phyloP scores from a whole-genome alignment of 2,113 vertebrate species.

The Rhombomys opimus region DNA sequence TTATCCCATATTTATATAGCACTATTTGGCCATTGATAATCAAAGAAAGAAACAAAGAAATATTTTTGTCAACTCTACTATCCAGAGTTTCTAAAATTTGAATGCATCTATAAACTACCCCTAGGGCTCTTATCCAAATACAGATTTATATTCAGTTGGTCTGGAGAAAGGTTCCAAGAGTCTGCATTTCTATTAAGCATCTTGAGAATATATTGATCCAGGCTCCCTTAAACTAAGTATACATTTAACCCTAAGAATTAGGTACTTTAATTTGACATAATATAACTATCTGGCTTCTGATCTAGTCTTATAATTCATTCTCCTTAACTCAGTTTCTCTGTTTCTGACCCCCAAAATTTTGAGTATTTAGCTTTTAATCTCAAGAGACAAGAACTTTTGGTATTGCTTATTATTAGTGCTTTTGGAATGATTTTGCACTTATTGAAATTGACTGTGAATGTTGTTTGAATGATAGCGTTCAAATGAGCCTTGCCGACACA shows the following conservation, averaged over 20 bases:
- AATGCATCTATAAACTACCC: conserved; percentile 1
- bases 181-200: conserved; percentile 35
- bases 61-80: conserved; percentile 19
- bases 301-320: conserved; percentile 13
- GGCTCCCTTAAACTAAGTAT: conserved; percentile 19
- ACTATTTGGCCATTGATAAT: neutral
- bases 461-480: conserved; percentile 66
- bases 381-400: conserved; percentile 56
- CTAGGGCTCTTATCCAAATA: conserved; percentile 30
- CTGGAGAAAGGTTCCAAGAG: neutral
- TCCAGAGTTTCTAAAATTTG: conserved; percentile 13
- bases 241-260: conserved; percentile 11
- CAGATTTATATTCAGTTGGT: conserved; percentile 31
- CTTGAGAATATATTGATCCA: neutral
- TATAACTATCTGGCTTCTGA: conserved; percentile 8
- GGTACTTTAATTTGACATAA: conserved; percentile 42
- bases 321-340: conserved; percentile 50
- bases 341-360: conserved; percentile 56
- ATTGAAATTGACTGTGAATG: conserved; percentile 64
- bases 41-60: neutral
- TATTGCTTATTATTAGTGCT: conserved; percentile 54
- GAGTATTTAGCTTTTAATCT: conserved; percentile 72
- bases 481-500: conserved; percentile 65
- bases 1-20: conserved; percentile 8
- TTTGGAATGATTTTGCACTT: conserved; percentile 74